Conservation (phyloP, 2,888 invertebrate species). For the Gasteruption jaculator region DNA sequence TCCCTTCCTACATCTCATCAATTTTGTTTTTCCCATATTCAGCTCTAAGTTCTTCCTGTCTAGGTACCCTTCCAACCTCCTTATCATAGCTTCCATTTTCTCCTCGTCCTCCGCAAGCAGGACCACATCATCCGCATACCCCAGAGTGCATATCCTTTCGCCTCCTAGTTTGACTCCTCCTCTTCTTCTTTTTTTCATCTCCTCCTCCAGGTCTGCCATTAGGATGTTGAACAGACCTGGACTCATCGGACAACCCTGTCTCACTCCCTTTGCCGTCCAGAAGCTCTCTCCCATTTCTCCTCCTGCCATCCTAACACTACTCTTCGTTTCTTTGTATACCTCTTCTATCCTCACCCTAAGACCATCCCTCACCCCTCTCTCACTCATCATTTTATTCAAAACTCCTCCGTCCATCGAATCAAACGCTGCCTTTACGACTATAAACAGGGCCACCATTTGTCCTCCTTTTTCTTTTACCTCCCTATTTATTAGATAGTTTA, state of each 20-base stretch:
- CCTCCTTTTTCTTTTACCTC: constrained; percentile 5
- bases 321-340: constrained; percentile 15
- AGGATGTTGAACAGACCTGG: constrained; percentile 13
- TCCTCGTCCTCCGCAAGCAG: constrained; percentile 5
- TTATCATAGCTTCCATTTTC: background rate
- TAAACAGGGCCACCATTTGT: constrained; percentile 5
- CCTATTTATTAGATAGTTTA: constrained; percentile 6
- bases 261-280: constrained; percentile 15
- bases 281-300: constrained; percentile 7
- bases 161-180: constrained; percentile 7
- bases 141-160: background rate
- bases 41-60: background rate
- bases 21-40: background rate
- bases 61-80: background rate
- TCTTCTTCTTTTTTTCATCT: background rate
- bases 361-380: constrained; percentile 8
- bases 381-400: constrained; percentile 9
- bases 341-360: constrained; percentile 9
- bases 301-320: constrained; percentile 6
- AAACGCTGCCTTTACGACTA: constrained; percentile 20
- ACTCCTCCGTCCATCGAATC: constrained; percentile 14
- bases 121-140: constrained; percentile 6
- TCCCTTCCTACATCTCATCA: background rate
- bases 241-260: constrained; percentile 19
- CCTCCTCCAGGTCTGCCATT: constrained; percentile 15